These are phyloP conservation scores for Nasua narica DNA, from an alignment of 2,797 vertebrate genomes.

Conservation along the genomic window DNA sequence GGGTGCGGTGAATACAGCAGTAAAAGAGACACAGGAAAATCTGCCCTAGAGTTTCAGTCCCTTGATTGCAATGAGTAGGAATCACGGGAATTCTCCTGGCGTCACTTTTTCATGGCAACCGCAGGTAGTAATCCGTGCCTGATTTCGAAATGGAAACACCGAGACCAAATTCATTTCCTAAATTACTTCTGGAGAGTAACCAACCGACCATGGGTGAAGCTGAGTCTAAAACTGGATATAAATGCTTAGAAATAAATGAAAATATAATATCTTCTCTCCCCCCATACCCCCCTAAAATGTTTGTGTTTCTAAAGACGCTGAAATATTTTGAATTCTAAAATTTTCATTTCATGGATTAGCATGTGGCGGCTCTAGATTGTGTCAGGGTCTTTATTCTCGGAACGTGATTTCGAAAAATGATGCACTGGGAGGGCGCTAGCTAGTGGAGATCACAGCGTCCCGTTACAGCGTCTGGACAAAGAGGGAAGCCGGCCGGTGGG, in stretches of 20 bases:
- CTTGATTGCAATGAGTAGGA: accelerated
- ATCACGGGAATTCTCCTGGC: accelerated
- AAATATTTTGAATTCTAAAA: neutral
- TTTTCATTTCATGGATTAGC: neutral
- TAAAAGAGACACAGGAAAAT: accelerated
- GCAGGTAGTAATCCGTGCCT: accelerated
- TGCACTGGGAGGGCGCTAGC: neutral
- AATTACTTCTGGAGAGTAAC: neutral
- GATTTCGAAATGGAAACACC: accelerated
- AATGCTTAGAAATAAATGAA: neutral
- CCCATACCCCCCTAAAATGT: no score
- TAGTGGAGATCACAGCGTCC: accelerated
- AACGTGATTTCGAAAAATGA: neutral
- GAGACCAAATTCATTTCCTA: neutral
- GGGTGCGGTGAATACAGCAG: accelerated
- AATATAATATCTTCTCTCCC: neutral
- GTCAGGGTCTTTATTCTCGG: neutral
- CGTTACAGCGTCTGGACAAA: neutral
- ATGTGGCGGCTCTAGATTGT: accelerated
- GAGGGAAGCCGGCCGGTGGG: accelerated
- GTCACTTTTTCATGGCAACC: neutral
- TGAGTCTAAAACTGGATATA: neutral
- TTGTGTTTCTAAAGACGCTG: neutral
- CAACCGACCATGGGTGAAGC: neutral
- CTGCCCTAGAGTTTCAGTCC: no score